phyloP scores from a whole-genome alignment of 2,797 vertebrate genomes.

The Esox lucius region DNA sequence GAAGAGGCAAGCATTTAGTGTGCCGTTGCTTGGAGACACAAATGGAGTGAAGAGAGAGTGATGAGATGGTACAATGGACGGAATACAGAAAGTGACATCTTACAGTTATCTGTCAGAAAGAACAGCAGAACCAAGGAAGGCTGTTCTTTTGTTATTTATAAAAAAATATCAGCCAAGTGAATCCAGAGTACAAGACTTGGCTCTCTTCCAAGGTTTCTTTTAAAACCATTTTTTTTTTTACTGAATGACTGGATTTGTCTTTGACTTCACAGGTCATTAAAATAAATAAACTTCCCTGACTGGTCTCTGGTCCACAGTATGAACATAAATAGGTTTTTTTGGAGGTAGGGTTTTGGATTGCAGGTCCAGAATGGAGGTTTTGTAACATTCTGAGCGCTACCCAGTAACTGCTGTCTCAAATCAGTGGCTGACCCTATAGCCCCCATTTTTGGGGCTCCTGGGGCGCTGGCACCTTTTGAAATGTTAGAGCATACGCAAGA shows the following conservation, averaged over 20 bases:
- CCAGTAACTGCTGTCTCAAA: conserved; percentile 48
- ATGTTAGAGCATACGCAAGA: conserved; percentile 61
- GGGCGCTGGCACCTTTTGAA: conserved; percentile 64
- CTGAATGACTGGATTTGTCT: neutral
- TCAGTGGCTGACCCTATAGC: conserved; percentile 63
- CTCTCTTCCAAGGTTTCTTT: no score
- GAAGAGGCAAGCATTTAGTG: conserved; percentile 74
- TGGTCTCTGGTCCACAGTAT: neutral
- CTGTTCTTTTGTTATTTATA: conserved; percentile 32
- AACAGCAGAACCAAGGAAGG: conserved; percentile 31
- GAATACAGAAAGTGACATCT: conserved; percentile 68
- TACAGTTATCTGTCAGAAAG: conserved; percentile 54
- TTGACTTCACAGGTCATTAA: neutral
- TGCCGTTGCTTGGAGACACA: conserved; percentile 74
- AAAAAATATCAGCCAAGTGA: conserved; percentile 9
- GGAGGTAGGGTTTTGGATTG: conserved; percentile 10
- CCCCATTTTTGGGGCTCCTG: conserved; percentile 18
- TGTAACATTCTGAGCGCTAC: neutral
- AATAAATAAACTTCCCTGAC: neutral
- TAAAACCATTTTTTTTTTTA: neutral
- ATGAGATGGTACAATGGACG: conserved; percentile 64
- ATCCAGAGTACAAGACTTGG: neutral
- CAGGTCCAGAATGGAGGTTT: conserved; percentile 20
- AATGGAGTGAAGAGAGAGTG: conserved; percentile 44
- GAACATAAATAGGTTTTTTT: neutral